Percentiles rank a stretch among this genome's conserved stretches.
These are phyloP conservation scores for Zophobas morio DNA, from an alignment of 1,140 invertebrate species.

Conservation along the genomic window DNA sequence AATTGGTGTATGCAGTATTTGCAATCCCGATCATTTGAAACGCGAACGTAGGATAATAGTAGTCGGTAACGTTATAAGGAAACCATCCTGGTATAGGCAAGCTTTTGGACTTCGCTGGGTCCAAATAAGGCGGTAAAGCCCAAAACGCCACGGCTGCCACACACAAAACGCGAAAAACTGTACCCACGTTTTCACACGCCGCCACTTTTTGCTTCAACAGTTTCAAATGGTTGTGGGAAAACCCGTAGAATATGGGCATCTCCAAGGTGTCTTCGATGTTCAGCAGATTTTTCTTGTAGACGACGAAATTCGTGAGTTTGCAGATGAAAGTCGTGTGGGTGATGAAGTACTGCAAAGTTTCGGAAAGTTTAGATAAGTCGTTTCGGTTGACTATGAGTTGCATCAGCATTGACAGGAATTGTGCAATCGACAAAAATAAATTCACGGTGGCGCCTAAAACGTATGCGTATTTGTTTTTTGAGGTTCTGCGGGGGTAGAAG, in stretches of 20 bases:
- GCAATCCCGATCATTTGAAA: slow-evolving; percentile 45
- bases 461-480: no score
- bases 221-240: not conserved
- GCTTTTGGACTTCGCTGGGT: slow-evolving; percentile 12
- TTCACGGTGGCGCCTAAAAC: no score
- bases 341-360: no score
- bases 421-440: no score
- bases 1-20: slow-evolving; percentile 47
- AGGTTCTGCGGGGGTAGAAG: no score
- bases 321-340: no score
- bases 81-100: slow-evolving; percentile 50
- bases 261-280: no score
- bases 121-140: slow-evolving; percentile 44
- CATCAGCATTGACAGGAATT: no score
- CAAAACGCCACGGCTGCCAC: slow-evolving; percentile 30
- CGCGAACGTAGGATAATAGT: slow-evolving; percentile 28
- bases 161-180: slow-evolving; percentile 44
- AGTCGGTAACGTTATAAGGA: slow-evolving; percentile 33
- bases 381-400: no score
- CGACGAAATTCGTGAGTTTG: no score
- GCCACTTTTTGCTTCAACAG: not conserved
- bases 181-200: not conserved
- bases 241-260: not conserved
- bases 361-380: no score
- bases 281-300: no score